Evolutionary conservation across 2,888 invertebrate genomes (phyloP).

Genomic region (Teinopalpus imperialis): DNA sequence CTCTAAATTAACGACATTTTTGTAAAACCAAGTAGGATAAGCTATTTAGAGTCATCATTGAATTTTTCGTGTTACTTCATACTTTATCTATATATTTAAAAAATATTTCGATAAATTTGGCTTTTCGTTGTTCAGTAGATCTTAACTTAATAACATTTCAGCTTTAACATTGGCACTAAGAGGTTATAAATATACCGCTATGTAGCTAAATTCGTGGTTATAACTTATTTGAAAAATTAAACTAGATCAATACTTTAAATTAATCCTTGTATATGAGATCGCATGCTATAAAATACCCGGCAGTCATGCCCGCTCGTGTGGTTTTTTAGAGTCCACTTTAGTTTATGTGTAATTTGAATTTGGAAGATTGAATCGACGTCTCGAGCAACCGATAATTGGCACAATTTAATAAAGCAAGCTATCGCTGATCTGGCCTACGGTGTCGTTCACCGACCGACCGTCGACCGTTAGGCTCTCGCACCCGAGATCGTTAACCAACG

Average conservation of each 20-base stretch:
- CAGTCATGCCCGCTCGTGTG: conserved; percentile 19
- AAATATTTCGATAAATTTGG: no score
- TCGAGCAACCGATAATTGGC: conserved; percentile 36
- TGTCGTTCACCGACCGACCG: conserved; percentile 53
- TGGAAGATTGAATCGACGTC: conserved; percentile 29
- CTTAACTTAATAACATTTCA: no score
- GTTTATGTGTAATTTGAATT: conserved; percentile 24
- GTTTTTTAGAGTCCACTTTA: conserved; percentile 20
- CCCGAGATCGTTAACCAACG: conserved; percentile 40
- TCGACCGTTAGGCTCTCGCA: conserved; percentile 44
- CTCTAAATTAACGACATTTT: no score
- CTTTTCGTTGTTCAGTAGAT: no score
- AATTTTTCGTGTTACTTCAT: no score
- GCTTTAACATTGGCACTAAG: no score
- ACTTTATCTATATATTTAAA: no score
- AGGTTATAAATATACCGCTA: no score
- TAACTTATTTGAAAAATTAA: conserved; percentile 11
- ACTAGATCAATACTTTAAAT: conserved; percentile 6
- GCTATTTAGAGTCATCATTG: no score
- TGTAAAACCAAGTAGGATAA: no score
- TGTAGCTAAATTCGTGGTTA: background rate
- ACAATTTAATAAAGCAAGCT: conserved; percentile 36
- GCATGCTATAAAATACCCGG: conserved; percentile 14
- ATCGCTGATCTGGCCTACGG: conserved; percentile 42
- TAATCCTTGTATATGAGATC: conserved; percentile 2